Conservation (phyloP, 2,113 vertebrate genomes). For the Miniopterus natalensis region DNA sequence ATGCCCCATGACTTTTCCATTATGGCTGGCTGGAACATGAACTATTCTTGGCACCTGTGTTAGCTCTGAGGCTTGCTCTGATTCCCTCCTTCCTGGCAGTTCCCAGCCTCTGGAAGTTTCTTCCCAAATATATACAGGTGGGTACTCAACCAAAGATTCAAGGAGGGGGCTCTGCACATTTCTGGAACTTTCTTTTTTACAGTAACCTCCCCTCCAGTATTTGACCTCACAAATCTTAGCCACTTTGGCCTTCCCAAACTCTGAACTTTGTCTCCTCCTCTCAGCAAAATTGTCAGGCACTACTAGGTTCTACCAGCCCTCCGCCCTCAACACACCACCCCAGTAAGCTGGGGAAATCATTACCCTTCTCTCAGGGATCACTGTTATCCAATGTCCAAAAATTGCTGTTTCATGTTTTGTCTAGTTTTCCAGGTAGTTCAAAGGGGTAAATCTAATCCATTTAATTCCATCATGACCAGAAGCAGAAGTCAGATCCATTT, state of each 20-base stretch:
- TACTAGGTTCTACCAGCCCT: neutral
- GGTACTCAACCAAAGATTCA: neutral
- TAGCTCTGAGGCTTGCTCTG: neutral
- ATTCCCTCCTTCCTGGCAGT: constrained; percentile 4
- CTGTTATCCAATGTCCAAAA: constrained; percentile 9
- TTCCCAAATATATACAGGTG: neutral
- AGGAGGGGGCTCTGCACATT: neutral
- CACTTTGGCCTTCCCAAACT: neutral
- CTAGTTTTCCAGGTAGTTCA: constrained; percentile 32
- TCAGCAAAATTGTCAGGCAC: constrained; percentile 10
- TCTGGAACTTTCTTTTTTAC: neutral
- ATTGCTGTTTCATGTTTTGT: neutral
- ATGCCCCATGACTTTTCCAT: neutral
- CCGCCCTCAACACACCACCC: neutral
- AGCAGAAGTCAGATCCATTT: constrained; percentile 47
- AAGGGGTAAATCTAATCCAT: constrained; percentile 26
- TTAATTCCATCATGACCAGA: constrained; percentile 33
- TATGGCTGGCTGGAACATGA: neutral
- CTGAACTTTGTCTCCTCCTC: neutral
- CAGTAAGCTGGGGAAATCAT: neutral
- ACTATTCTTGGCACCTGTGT: neutral
- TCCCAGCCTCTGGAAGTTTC: neutral
- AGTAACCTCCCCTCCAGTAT: neutral
- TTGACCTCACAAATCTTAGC: neutral
- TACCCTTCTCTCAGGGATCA: neutral